Conservation (phyloP, 2,797 vertebrate species). For the Girardinus metallicus region DNA sequence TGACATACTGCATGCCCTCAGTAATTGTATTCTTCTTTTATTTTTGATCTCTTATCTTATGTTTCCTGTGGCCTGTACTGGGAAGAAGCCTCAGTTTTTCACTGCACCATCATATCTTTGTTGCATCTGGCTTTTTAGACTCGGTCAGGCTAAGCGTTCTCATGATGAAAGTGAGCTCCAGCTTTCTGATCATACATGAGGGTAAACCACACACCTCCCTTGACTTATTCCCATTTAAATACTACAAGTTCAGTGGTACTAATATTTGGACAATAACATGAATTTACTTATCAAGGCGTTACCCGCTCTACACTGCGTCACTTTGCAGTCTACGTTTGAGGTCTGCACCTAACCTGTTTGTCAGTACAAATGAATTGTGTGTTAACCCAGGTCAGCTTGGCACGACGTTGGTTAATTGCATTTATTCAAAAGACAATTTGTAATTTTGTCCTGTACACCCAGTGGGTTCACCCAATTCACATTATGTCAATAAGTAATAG, state of each 20-base stretch:
- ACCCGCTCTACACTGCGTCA: not conserved
- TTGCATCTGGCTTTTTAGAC: not conserved
- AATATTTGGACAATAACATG: not conserved
- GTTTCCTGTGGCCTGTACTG: conserved; percentile 3
- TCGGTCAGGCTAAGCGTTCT: not conserved
- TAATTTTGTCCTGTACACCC: not conserved
- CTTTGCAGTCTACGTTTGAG: not conserved
- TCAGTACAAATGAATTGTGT: not conserved
- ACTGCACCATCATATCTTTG: not conserved
- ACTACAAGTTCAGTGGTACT: not conserved
- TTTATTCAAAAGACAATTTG: not conserved
- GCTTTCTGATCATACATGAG: not conserved
- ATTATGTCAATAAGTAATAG: not conserved
- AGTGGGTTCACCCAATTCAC: not conserved
- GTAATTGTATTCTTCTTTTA: conserved; percentile 4
- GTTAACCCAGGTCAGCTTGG: not conserved
- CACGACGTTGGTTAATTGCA: not conserved
- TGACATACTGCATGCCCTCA: conserved; percentile 1
- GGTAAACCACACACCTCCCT: not conserved
- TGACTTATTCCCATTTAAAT: not conserved
- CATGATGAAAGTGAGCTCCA: not conserved
- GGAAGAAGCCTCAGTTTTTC: not conserved
- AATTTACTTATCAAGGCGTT: not conserved
- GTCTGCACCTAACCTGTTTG: not conserved
- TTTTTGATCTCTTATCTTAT: conserved; percentile 5